Evolutionary conservation across 2,113 vertebrate species (phyloP).

Genomic region (Astatoreochromis straeleni): DNA sequence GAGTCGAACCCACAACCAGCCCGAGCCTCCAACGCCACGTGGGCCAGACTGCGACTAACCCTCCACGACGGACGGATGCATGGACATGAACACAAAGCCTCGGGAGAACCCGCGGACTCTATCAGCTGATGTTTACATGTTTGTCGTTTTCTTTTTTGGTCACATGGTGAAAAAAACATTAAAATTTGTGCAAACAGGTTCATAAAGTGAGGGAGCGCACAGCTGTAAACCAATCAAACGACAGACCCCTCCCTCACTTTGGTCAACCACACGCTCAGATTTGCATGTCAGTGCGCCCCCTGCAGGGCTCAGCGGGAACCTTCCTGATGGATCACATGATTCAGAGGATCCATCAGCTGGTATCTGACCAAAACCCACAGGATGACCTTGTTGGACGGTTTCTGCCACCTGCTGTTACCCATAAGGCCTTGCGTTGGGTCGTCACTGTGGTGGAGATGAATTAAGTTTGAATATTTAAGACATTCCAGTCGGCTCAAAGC

Average conservation of each 20-base stretch:
- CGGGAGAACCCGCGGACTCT: background rate
- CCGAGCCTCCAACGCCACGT: background rate
- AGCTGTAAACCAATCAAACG: background rate
- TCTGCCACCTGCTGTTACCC: background rate
- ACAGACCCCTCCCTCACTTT: background rate
- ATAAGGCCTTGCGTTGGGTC: background rate
- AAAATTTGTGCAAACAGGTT: background rate
- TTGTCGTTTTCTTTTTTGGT: background rate
- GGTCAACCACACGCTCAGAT: background rate
- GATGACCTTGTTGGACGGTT: background rate
- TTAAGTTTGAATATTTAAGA: background rate
- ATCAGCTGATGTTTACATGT: background rate
- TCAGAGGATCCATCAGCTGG: background rate
- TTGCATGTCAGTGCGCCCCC: background rate
- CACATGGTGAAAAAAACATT: background rate
- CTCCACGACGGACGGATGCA: background rate
- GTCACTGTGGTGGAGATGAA: too few relatives aligned
- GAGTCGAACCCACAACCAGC: background rate
- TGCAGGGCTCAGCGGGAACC: background rate
- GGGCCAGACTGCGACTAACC: background rate
- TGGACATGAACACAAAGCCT: background rate
- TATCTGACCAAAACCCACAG: background rate
- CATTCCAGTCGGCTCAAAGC: background rate
- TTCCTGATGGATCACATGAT: background rate
- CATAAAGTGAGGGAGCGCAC: accelerated